Evolutionary conservation across 2,888 invertebrate species (phyloP), one percentile per base, ranked within the genome.

Genomic region (Scelioninae gen. 1): DNA sequence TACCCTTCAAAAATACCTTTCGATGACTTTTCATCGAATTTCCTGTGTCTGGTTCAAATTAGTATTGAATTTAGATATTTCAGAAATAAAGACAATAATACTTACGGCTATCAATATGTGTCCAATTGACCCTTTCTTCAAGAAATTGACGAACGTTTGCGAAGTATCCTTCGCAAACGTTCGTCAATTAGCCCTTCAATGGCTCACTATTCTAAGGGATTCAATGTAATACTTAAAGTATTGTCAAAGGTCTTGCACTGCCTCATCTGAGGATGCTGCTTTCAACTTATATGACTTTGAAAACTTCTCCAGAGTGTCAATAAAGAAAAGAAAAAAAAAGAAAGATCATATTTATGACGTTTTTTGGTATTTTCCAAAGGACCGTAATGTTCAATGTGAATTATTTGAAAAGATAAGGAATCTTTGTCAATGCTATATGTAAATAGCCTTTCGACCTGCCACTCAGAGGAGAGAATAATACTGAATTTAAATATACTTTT

Each of bases 101-200:
- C 13, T 7, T 2, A 53, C 53, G 0, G 89, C 87, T 66, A 86
- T 87, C 5, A 85, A 16, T 3, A 86, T 63, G 60, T 88, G 88
- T 16, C 79, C 76, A 9, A 89, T 83, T 9, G 84, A 84, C 56
- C 88, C 84, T n/a, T 85, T 77, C 6, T 77, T 43, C 68, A 90
- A 91, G 78, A 89, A 91, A 9, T 83, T 72, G 62, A 87, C 80
- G 72, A 92, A 92, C 10, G 16, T 11, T 2, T 11, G 9, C 0
- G 71, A 62, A 5, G 91, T n/a, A n/a, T n/a, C n/a, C n/a, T n/a
- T n/a, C n/a, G n/a, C n/a, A n/a, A n/a, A n/a, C n/a, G n/a, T n/a
- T n/a, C n/a, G n/a, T n/a, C n/a, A n/a, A n/a, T n/a, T 92, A 68
- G 89, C 88, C 11, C 92, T 91, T 38, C 89, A 75, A 74, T 93